Percentiles rank a stretch among this genome's conserved stretches.
Evolutionary conservation across 2,113 vertebrate genomes (phyloP).

Genomic region (Psophia crepitans): DNA sequence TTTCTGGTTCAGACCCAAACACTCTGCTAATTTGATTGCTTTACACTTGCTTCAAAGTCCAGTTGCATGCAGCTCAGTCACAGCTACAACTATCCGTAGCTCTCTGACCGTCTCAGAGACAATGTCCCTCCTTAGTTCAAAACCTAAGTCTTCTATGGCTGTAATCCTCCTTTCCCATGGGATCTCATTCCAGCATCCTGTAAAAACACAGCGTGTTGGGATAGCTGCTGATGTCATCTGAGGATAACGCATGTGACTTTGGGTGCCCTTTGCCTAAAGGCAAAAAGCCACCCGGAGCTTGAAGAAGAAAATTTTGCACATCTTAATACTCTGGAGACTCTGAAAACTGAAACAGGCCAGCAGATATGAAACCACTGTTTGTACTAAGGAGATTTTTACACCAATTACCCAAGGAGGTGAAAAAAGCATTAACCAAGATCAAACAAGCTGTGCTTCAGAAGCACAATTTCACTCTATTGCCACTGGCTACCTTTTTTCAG

Average conservation of each 20-base stretch:
- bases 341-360: not conserved
- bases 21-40: not conserved
- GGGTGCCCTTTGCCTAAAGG: not conserved
- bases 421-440: not conserved
- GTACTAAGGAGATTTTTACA: not conserved
- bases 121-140: not conserved
- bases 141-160: not conserved
- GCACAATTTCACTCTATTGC: not conserved
- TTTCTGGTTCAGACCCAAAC: not conserved
- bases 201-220: not conserved
- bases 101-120: not conserved
- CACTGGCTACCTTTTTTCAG: not conserved
- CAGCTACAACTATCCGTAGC: not conserved
- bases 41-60: not conserved
- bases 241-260: not conserved
- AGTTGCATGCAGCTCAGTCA: not conserved
- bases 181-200: not conserved
- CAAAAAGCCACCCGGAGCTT: not conserved
- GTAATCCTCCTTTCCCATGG: not conserved
- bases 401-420: not conserved
- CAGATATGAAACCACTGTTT: not conserved
- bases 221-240: not conserved
- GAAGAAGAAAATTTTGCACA: not conserved
- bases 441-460: not conserved
- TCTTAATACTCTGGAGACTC: not conserved